A percentile compares a stretch with the other conserved stretches of the same genome.
phyloP scores from a whole-genome alignment of 2,113 vertebrate species.

The Heterotilapia buettikoferi region DNA sequence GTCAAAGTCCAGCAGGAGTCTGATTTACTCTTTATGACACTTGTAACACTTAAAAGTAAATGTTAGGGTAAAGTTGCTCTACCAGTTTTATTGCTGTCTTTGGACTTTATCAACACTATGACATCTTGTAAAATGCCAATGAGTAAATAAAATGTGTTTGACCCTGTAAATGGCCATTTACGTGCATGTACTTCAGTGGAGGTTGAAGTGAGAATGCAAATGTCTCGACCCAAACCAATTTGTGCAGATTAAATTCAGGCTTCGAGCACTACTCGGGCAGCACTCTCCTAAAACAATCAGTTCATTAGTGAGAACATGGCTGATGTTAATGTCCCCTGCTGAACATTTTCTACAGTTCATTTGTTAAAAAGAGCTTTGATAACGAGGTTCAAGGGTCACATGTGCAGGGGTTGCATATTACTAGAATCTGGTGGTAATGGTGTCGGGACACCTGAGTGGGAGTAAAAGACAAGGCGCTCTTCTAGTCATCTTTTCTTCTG shows the following conservation, averaged over 20 bases:
- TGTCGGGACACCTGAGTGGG: background rate
- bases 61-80: background rate
- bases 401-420: background rate
- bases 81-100: background rate
- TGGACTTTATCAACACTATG: background rate
- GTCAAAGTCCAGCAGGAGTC: background rate
- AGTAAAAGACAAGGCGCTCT: background rate
- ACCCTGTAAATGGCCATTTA: background rate
- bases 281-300: background rate
- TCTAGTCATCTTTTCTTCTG: background rate
- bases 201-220: background rate
- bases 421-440: background rate
- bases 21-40: background rate
- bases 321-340: background rate
- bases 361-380: background rate
- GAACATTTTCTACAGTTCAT: background rate
- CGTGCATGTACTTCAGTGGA: rapidly evolving
- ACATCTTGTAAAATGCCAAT: background rate
- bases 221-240: background rate
- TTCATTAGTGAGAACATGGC: background rate
- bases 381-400: background rate
- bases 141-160: background rate
- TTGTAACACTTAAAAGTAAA: background rate
- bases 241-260: background rate
- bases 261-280: background rate